Base-by-base conservation (phyloP, 2,113 vertebrate genomes). In the Campylorhamphus procurvoides region DNA sequence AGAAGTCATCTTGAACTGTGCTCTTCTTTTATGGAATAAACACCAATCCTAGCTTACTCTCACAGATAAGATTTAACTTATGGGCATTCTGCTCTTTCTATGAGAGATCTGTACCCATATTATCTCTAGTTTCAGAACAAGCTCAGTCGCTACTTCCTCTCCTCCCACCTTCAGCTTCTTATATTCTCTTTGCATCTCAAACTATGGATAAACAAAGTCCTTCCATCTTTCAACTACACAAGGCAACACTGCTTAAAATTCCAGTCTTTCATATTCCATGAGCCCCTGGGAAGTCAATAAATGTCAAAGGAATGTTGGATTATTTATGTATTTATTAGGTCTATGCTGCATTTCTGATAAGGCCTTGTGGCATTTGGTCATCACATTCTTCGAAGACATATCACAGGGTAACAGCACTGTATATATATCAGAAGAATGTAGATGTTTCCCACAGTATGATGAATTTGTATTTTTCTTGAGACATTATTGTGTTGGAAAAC, bases 281-380 rank as follows among this genome's bases (percentile, higher is more conserved):
- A 95, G 64, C 52, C 89, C 68, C 78, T 82, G 53, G 78, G 85
- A 96, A 97, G 95, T 90, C 91, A 97, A 94, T 94, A 97, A 95
- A 96, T 91, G 93, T 92, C 91, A 97, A 91, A 94, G 83, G 95
- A 97, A 96, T 93, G 66, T 89, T 95, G 94, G 66, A 79, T 96
- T 94, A 77, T 93, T 96, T 94, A 94, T 91, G 82, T 59, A 85
- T 95, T 96, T 97, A 77, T 91, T 91, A 94, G 53, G 46, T 95
- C 64, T 60, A 5, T 24, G 40, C 56, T 83, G 68, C 52, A 17
- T 94, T 96, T 95, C 87, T 82, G 84, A 93, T 92, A 87, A 92
- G 94, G 52, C 49, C 83, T 97, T 67, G 55, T 97, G 96, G 62
- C 77, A 88, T 95, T 95, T 96, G 87, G 92, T 93, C 93, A 89